These are phyloP conservation scores for Allobates femoralis DNA, from an alignment of 2,797 vertebrate genomes.

Conservation along the genomic window DNA sequence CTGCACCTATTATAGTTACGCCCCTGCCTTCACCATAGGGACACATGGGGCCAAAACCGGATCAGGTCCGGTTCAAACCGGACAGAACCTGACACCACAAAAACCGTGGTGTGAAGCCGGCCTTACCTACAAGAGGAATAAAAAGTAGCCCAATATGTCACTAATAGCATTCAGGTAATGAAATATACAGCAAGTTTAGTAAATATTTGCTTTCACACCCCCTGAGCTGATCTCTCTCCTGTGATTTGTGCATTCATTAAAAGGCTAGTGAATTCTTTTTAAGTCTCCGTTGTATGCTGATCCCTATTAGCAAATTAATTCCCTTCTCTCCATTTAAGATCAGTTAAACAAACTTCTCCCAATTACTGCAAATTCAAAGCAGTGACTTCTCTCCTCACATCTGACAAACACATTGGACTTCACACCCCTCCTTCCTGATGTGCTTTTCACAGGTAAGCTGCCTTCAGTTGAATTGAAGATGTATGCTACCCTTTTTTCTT, in stretches of 20 bases:
- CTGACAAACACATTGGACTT: conserved; percentile 41
- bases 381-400: conserved; percentile 33
- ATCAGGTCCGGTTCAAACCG: no score
- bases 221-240: conserved; percentile 25
- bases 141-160: neutral
- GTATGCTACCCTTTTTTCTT: conserved; percentile 17
- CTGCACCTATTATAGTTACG: no score
- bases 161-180: conserved; percentile 12
- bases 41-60: no score
- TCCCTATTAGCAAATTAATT: conserved; percentile 61
- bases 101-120: no score
- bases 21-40: no score
- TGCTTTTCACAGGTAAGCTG: conserved; percentile 31
- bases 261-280: conserved; percentile 36
- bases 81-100: no score
- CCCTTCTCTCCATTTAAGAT: conserved; percentile 54
- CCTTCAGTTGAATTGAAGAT: conserved; percentile 11
- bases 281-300: conserved; percentile 29
- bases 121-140: no score
- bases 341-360: conserved; percentile 60
- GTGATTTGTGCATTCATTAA: conserved; percentile 44
- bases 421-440: conserved; percentile 31
- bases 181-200: conserved; percentile 33
- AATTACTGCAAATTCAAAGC: conserved; percentile 61
- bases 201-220: conserved; percentile 63